Conservation (phyloP, 2,113 vertebrate species). For the Eonycteris spelaea region DNA sequence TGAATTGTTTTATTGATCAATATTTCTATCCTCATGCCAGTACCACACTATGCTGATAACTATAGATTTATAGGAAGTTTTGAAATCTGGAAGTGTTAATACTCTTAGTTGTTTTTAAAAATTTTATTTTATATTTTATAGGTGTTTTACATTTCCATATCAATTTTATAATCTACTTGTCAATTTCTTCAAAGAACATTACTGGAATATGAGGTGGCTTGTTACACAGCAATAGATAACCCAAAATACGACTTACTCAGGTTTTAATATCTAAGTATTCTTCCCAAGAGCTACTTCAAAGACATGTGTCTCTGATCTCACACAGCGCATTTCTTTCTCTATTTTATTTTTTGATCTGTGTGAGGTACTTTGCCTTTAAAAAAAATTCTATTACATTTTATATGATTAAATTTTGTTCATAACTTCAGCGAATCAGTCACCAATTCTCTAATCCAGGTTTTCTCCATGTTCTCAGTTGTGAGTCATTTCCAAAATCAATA, state of each 20-base stretch:
- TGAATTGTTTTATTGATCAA: background rate
- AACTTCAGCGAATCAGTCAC: background rate
- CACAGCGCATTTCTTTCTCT: background rate
- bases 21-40: background rate
- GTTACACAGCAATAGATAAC: background rate
- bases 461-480: background rate
- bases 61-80: background rate
- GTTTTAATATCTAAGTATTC: background rate
- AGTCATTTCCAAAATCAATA: background rate
- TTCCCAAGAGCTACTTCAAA: background rate
- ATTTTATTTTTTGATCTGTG: background rate
- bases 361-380: background rate
- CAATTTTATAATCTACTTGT: constrained; percentile 25
- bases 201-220: background rate
- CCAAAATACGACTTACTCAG: background rate
- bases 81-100: background rate
- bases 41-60: background rate
- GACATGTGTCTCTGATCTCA: background rate
- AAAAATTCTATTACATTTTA: background rate
- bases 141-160: constrained; percentile 21
- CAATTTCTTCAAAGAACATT: background rate
- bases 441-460: background rate
- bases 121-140: background rate
- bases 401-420: background rate
- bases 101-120: constrained; percentile 14